Evolutionary conservation across 92 coral and sea anemone species (phyloP).

Genomic region (Zoanthus gigantus): DNA sequence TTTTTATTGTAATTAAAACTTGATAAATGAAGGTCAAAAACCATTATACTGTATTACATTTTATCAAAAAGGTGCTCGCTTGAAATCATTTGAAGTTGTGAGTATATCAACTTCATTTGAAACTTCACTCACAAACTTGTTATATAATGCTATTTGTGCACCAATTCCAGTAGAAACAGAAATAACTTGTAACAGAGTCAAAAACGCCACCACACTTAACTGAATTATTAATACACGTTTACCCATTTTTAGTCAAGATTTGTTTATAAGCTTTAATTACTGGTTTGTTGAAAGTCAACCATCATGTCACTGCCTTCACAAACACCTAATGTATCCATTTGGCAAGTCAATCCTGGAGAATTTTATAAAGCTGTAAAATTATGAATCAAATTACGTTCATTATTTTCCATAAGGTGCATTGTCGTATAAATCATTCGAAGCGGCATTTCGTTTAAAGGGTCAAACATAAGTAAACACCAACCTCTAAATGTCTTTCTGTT

Average conservation of each 20-base stretch:
- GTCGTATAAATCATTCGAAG: no score
- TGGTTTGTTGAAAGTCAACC: conserved; percentile 24
- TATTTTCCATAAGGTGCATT: no score
- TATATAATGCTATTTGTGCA: not conserved
- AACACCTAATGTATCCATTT: not conserved
- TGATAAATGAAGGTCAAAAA: not conserved
- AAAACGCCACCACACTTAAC: not conserved
- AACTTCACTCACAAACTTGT: not conserved
- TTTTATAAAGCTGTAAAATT: not conserved
- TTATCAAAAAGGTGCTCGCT: not conserved
- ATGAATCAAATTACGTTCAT: not conserved
- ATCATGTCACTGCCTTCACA: not conserved
- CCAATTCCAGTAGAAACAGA: not conserved
- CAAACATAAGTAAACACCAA: not conserved
- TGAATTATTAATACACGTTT: not conserved
- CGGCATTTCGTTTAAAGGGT: no score
- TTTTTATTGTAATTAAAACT: not conserved
- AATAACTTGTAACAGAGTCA: not conserved
- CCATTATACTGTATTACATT: not conserved
- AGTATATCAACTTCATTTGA: not conserved
- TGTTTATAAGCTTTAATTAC: not conserved
- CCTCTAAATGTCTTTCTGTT: not conserved
- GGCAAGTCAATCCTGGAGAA: not conserved
- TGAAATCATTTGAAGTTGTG: not conserved
- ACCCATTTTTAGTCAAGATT: not conserved